Base-by-base conservation (phyloP, 2,113 vertebrate genomes). In the Vicugna pacos region DNA sequence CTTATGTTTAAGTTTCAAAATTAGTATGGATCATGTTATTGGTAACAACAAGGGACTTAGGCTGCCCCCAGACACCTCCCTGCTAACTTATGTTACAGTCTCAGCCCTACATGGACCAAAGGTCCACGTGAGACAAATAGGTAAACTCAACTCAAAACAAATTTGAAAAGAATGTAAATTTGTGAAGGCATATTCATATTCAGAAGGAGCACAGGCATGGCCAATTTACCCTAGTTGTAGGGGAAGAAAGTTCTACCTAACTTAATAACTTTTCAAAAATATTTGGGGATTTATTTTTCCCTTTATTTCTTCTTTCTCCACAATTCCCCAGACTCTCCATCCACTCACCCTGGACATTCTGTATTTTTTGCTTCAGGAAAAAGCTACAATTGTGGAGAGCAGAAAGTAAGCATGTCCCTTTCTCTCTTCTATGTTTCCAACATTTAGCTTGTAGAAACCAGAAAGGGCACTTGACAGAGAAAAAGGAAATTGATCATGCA, bases 241-340 rank as follows among this genome's bases (percentile, higher is more conserved):
- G 52, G 8, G 60, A 80, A 89, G 13, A 70, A 81, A 89, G 17
- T 85, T 93, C 16, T 56, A 64, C 60, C 28, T 62, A 64, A 73
- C 69, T 91, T 75, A 76, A 15, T 58, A 60, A 75, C 52, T 89
- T 86, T 62, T 24, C 6, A n/a, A 93, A 96, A 56, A 30, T 56
- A 83, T 48, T 86, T 64, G 14, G 6, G 30, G 12, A 38, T 65
- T 75, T 75, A 62, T 56, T 65, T 88, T 88, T 64, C 2, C 17
- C 38, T 76, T 76, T 81, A 26, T 69, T 64, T 56, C 6, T 13
- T 54, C 62, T 52, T 94, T 62, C 14, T 3, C 14, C n/a, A 81
- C 24, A 79, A 9, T 79, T 90, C 46, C 15, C 8, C 35, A 62
- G 26, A 54, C 28, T 26, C 10, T 69, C 42, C 32, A 30, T 32